Evolutionary conservation across 1,140 invertebrate genomes (phyloP).

Genomic region (Drosophila parabipectinata): DNA sequence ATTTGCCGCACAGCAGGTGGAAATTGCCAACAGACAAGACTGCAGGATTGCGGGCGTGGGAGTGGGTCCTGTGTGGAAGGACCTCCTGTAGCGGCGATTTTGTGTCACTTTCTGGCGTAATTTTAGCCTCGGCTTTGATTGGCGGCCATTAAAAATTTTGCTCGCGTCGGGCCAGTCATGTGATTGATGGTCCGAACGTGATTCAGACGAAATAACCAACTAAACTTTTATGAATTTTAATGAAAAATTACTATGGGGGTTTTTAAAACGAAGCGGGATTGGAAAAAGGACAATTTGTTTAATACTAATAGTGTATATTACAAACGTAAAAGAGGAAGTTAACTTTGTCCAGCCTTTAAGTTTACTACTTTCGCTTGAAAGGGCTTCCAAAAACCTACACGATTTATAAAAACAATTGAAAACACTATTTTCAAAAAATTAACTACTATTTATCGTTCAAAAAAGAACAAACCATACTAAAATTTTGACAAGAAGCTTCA

Average conservation of each 20-base stretch:
- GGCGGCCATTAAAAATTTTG: conserved; percentile 67
- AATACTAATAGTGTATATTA: too few relatives aligned
- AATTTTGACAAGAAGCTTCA: too few relatives aligned
- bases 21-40: conserved; percentile 25
- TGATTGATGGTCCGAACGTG: conserved; percentile 70
- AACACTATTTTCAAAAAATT: too few relatives aligned
- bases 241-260: conserved; percentile 37
- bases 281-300: too few relatives aligned
- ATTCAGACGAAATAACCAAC: conserved; percentile 40
- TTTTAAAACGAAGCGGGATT: background rate
- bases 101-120: conserved; percentile 66
- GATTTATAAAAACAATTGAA: too few relatives aligned
- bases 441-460: too few relatives aligned
- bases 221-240: conserved; percentile 65
- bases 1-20: conserved; percentile 70
- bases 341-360: too few relatives aligned
- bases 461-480: too few relatives aligned
- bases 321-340: too few relatives aligned
- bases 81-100: conserved; percentile 51
- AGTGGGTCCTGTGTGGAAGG: conserved; percentile 9
- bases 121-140: conserved; percentile 65
- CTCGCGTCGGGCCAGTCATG: conserved; percentile 58
- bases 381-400: too few relatives aligned
- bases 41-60: background rate
- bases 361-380: too few relatives aligned